Evolutionary conservation across 2,888 invertebrate genomes (phyloP).

Genomic region (Xestia rhomboidea): DNA sequence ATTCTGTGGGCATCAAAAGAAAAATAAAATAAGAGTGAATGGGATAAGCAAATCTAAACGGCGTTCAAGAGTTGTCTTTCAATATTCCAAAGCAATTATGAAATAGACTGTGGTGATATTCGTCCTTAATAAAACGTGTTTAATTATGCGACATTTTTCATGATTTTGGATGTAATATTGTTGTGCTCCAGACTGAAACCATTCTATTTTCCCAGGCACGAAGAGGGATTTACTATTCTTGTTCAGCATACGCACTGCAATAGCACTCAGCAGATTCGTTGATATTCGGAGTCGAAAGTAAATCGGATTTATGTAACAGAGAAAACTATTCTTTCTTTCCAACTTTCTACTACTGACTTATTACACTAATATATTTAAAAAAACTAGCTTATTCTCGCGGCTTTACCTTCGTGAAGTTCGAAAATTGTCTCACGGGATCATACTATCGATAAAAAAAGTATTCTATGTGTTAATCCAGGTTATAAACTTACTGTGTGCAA

Average conservation of each 20-base stretch:
- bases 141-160: neutral
- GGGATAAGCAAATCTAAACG: neutral
- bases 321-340: neutral
- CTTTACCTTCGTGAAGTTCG: too few relatives aligned
- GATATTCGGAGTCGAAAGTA: conserved; percentile 2
- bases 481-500: too few relatives aligned
- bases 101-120: neutral
- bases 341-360: neutral
- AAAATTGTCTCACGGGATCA: too few relatives aligned
- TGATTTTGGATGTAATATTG: neutral
- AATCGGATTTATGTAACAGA: neutral
- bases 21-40: neutral
- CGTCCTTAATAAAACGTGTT: neutral
- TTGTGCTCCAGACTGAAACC: conserved; percentile 15
- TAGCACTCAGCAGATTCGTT: conserved; percentile 1
- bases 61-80: neutral
- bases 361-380: too few relatives aligned
- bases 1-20: neutral
- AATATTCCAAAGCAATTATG: neutral
- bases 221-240: conserved; percentile 13
- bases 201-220: conserved; percentile 19
- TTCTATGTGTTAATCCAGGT: too few relatives aligned
- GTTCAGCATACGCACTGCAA: neutral
- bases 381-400: too few relatives aligned
- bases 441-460: too few relatives aligned